A percentile compares a stretch with the other conserved stretches of the same genome.
phyloP scores from a whole-genome alignment of 2,113 vertebrate species.

The Eptesicus fuscus region DNA sequence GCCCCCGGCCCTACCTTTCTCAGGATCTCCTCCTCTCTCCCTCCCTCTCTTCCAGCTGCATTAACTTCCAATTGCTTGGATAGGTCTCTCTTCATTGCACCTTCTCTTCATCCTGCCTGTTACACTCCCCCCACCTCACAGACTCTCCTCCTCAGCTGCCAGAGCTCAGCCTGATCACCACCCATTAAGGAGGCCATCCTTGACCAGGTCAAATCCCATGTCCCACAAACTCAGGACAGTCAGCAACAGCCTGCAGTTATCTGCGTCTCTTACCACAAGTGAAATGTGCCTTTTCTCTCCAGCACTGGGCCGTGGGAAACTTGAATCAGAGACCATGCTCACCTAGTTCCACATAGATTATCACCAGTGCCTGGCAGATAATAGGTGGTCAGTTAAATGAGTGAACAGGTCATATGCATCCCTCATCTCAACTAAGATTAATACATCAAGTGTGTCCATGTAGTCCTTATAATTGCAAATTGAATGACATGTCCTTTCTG shows the following conservation, averaged over 20 bases:
- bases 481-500: background rate
- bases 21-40: background rate
- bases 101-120: background rate
- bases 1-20: background rate
- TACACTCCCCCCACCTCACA: background rate
- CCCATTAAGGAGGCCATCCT: background rate
- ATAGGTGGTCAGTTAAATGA: background rate
- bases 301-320: background rate
- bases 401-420: background rate
- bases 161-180: background rate
- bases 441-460: background rate
- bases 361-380: background rate
- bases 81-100: background rate
- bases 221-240: no score
- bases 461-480: background rate
- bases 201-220: background rate
- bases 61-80: background rate
- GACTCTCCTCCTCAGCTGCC: no score
- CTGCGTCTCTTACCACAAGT: no score
- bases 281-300: background rate
- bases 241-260: background rate
- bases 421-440: background rate
- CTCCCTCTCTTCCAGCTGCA: background rate
- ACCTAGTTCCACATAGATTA: accelerated
- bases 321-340: background rate